Base-by-base conservation (phyloP, 2,888 invertebrate genomes). In the Pilophorus perplexus region DNA sequence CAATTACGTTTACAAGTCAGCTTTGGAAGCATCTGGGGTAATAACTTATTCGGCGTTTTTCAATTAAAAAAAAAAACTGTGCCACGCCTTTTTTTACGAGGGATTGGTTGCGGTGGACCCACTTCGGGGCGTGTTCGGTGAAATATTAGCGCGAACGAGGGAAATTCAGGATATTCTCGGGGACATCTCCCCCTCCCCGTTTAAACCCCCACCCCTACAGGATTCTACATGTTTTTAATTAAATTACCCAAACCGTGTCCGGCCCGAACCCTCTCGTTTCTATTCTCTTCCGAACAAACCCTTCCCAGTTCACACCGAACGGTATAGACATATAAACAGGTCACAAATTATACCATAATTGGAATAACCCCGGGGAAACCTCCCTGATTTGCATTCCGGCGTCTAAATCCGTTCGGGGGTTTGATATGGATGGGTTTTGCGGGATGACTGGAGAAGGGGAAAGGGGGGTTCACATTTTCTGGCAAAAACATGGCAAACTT, bases 281-380 rank as follows among this genome's bases (percentile, higher is more conserved):
- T n/a, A n/a, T n/a, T n/a, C n/a, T n/a, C n/a, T n/a, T n/a, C n/a
- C n/a, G n/a, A n/a, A n/a, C n/a, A n/a, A n/a, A n/a, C n/a, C n/a
- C n/a, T n/a, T n/a, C n/a, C n/a, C n/a, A n/a, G n/a, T n/a, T n/a
- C n/a, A n/a, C n/a, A n/a, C n/a, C n/a, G n/a, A n/a, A n/a, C 44
- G 16, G 42, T 59, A 59, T 59, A 59, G 59, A 44, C 59, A 44
- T 59, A 59, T 59, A 59, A 59, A 59, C 59, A 59, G 59, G 59
- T 59, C 59, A 59, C 59, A 59, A 59, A 59, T 59, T 59, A 59
- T 59, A 42, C 59, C 59, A 44, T 59, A 59, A 59, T 59, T 59
- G 59, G 59, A 59, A 59, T 59, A 44, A 59, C 59, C 59, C 33
- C 10, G 25, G n/a, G 42, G 38, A 55, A 55, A 55, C 33, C 55